These are phyloP conservation scores for Coturnix japonica DNA, from an alignment of 2,113 vertebrate genomes.

Conservation along the genomic window DNA sequence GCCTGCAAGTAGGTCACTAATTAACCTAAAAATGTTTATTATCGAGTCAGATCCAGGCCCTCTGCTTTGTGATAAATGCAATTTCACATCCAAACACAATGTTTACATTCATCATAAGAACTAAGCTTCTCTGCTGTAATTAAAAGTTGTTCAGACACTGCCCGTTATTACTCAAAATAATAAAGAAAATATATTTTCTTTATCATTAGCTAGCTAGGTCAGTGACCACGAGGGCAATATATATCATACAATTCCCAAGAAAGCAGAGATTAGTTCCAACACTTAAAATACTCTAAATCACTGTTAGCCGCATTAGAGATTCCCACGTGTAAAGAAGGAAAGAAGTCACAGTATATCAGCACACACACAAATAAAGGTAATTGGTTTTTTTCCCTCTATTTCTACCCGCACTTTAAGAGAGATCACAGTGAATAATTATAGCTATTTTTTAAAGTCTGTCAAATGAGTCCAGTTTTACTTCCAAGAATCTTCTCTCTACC, in stretches of 20 bases:
- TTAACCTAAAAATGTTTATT: slow-evolving; percentile 54
- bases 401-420: not conserved
- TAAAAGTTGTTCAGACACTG: slow-evolving; percentile 54
- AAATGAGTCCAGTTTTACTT: slow-evolving; percentile 34
- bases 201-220: slow-evolving; percentile 39
- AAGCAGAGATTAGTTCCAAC: slow-evolving; percentile 40
- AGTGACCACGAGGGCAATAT: not conserved
- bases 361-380: slow-evolving; percentile 8
- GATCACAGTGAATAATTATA: slow-evolving; percentile 43
- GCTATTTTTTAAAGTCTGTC: slow-evolving; percentile 21
- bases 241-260: not conserved
- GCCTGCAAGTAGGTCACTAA: slow-evolving; percentile 39
- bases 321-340: not conserved
- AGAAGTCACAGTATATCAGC: not conserved
- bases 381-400: not conserved
- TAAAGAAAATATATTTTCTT: slow-evolving; percentile 11
- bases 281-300: not conserved
- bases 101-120: slow-evolving; percentile 56
- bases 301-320: not conserved
- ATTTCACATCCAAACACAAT: slow-evolving; percentile 60
- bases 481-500: not conserved
- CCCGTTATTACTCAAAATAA: slow-evolving; percentile 47
- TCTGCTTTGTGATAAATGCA: slow-evolving; percentile 40
- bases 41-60: not conserved
- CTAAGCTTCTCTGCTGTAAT: slow-evolving; percentile 43